A percentile compares a stretch with the other conserved stretches of the same genome.
Conservation (phyloP, 2,113 vertebrate species). For the Saguinus imperator region DNA sequence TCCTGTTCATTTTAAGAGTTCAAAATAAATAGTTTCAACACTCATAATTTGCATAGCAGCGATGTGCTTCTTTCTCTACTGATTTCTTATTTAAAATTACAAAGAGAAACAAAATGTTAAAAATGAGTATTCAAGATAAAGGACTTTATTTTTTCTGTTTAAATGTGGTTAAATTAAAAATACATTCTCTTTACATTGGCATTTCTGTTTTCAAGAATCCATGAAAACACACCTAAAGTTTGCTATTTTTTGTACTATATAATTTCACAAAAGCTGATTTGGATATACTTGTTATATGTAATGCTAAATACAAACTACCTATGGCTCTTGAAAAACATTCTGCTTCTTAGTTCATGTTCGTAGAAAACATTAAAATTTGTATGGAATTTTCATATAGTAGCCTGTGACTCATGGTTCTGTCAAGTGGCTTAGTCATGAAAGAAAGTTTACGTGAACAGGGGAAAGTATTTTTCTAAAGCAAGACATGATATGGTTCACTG, state of each 20-base stretch:
- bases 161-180: neutral
- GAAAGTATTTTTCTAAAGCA: neutral
- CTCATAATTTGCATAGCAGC: neutral
- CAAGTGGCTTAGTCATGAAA: neutral
- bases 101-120: neutral
- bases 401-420: neutral
- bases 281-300: neutral
- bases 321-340: neutral
- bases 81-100: neutral
- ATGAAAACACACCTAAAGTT: neutral
- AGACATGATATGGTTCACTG: fast-evolving
- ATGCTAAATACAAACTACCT: neutral
- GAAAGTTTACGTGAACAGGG: neutral
- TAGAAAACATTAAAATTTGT: neutral
- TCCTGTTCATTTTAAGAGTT: neutral
- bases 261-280: neutral
- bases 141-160: neutral
- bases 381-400: neutral
- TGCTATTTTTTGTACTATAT: neutral
- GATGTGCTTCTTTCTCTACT: neutral
- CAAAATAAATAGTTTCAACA: neutral
- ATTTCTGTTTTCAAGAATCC: neutral
- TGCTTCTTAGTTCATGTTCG: neutral
- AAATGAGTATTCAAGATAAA: neutral
- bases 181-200: neutral